Evolutionary conservation across 2,113 vertebrate genomes (phyloP).

Genomic region (Siniperca chuatsi): DNA sequence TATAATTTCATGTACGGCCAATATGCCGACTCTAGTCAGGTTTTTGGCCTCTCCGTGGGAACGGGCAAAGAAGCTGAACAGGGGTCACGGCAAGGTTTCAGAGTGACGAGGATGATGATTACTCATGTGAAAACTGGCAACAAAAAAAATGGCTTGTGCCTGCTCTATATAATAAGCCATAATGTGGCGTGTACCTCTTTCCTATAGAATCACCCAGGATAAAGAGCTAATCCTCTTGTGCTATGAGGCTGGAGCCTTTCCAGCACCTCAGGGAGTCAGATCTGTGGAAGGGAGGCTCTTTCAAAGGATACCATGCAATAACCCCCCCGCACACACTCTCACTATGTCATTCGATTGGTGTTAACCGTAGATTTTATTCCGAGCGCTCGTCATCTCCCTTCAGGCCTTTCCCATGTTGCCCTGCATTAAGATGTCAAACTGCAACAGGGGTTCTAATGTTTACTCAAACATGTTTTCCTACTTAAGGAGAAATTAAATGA

Average conservation of each 20-base stretch:
- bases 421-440: constrained; percentile 54
- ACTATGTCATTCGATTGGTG: constrained; percentile 30
- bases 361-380: constrained; percentile 25
- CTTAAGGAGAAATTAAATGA: constrained; percentile 54
- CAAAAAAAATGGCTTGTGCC: constrained; percentile 34
- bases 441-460: constrained; percentile 35
- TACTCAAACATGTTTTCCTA: constrained; percentile 60
- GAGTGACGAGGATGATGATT: constrained; percentile 51
- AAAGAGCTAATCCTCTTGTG: constrained; percentile 71
- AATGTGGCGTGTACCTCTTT: constrained; percentile 59
- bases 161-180: constrained; percentile 57
- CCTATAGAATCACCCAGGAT: constrained; percentile 59
- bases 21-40: constrained; percentile 38
- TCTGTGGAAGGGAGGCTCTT: constrained; percentile 41
- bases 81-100: constrained; percentile 66
- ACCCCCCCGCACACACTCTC: background rate
- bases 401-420: background rate
- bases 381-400: background rate
- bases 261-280: constrained; percentile 64
- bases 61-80: constrained; percentile 47
- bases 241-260: constrained; percentile 63
- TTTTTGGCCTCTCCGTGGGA: constrained; percentile 46
- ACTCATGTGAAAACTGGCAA: constrained; percentile 45
- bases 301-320: constrained; percentile 66
- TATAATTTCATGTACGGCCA: constrained; percentile 43